phyloP scores from a whole-genome alignment of 2,113 vertebrate species.

The Pavo muticus region DNA sequence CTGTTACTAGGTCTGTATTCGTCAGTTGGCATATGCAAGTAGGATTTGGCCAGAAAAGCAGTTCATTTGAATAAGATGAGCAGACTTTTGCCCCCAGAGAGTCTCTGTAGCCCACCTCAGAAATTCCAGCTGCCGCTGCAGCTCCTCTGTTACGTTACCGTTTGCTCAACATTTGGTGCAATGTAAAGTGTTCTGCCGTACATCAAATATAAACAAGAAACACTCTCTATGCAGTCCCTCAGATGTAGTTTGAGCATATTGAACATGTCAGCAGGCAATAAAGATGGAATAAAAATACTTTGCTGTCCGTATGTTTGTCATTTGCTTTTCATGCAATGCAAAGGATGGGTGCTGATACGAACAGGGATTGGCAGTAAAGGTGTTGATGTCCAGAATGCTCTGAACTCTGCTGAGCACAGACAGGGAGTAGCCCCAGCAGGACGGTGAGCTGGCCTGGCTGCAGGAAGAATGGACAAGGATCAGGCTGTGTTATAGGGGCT shows the following conservation, averaged over 20 bases:
- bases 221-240: slow-evolving; percentile 72
- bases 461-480: not conserved
- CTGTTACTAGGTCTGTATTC: slow-evolving; percentile 67
- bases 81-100: slow-evolving; percentile 71
- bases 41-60: slow-evolving; percentile 65
- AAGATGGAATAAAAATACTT: slow-evolving; percentile 76
- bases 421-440: not conserved
- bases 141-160: slow-evolving; percentile 71
- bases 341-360: slow-evolving; percentile 58
- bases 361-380: slow-evolving; percentile 63
- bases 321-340: slow-evolving; percentile 73
- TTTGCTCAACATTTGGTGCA: slow-evolving; percentile 75
- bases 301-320: slow-evolving; percentile 74
- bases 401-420: slow-evolving; percentile 41
- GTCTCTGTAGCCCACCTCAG: slow-evolving; percentile 71
- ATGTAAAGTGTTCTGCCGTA: slow-evolving; percentile 75
- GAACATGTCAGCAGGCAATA: slow-evolving; percentile 74
- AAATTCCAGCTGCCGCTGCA: slow-evolving; percentile 73
- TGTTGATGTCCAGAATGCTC: slow-evolving; percentile 59
- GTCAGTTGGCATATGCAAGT: slow-evolving; percentile 59
- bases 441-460: not conserved
- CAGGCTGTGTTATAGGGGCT: not conserved
- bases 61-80: slow-evolving; percentile 72
- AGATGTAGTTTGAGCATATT: slow-evolving; percentile 73
- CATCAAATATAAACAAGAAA: slow-evolving; percentile 76